Evolutionary conservation across 2,797 vertebrate species (phyloP), one percentile per base, ranked within the genome.

Genomic region (Glossophaga mutica): DNA sequence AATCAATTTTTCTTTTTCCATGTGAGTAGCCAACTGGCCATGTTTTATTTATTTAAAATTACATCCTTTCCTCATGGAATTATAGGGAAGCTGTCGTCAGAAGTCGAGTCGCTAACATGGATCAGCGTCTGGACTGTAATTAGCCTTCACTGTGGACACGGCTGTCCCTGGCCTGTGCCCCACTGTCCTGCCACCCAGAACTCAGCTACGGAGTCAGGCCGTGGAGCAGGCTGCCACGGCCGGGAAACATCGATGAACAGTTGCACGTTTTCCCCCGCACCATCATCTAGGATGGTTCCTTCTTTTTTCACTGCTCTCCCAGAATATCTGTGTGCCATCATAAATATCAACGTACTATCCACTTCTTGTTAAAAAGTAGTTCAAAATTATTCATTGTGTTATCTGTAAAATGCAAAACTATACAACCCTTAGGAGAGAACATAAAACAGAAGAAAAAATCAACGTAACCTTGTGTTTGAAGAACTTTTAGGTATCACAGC

Each of bases 211-310:
- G 39, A 48, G 12, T 11, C 42, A 12, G 52, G 6, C 32, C 29
- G 24, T 3, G 6, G 19, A 26, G 62, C 52, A 15, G 37, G 26
- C 2, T 3, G 10, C 52, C 48, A n/a, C n/a, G 32, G 76, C 48
- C 15, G 10, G 2, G 26, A 73, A 55, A 55, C 62, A 26, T 1
- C n/a, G 12, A 2, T 9, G 44, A 18, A 18, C 52, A 42, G 19
- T 22, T 55, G 21, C 55, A 44, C 8, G 7, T 6, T 39, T 88
- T 88, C 42, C 48, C 48, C 24, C 7, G 65, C 19, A 21, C 16
- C 73, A 50, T 22, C 26, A 0, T 34, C 9, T 12, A 34, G 9
- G 32, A 15, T 0, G 6, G 18, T 3, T 52, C 37, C 48, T 0
- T 0, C 29, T 32, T 55, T 37, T 19, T 12, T 62, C 9, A 3